Percentiles rank a stretch among this genome's conserved stretches.
phyloP scores from a whole-genome alignment of 2,797 vertebrate genomes.

The Discoglossus pictus region DNA sequence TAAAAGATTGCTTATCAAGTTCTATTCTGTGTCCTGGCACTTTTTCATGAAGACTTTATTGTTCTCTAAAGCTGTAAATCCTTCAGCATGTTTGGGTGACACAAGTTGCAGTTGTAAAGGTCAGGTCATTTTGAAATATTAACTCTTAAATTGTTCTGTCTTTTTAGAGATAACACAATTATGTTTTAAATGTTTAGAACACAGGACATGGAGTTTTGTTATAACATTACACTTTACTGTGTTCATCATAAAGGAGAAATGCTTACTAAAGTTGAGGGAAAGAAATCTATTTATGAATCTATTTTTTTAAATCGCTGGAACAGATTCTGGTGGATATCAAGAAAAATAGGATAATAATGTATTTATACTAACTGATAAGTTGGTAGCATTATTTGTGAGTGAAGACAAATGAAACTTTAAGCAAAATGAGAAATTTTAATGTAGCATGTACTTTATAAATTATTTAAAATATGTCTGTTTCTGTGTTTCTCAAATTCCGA shows the following conservation, averaged over 20 bases:
- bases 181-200: conserved; percentile 4
- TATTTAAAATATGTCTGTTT: too few relatives aligned
- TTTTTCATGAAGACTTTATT: conserved; percentile 41
- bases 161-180: conserved; percentile 26
- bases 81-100: conserved; percentile 22
- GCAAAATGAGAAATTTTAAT: too few relatives aligned
- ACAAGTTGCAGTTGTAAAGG: conserved; percentile 22
- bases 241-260: conserved; percentile 9
- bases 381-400: too few relatives aligned
- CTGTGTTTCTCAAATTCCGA: too few relatives aligned
- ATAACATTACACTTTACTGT: conserved; percentile 5
- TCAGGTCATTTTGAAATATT: conserved; percentile 30
- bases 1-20: conserved; percentile 45
- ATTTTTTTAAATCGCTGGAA: too few relatives aligned
- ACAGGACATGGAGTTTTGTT: conserved; percentile 17
- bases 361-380: too few relatives aligned
- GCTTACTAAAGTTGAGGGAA: conserved; percentile 10
- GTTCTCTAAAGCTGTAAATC: conserved; percentile 40
- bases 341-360: too few relatives aligned
- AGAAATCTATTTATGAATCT: too few relatives aligned
- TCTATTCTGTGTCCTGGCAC: conserved; percentile 31
- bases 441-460: too few relatives aligned
- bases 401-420: too few relatives aligned
- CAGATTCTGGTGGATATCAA: neutral
- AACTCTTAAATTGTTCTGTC: conserved; percentile 26